phyloP scores from a whole-genome alignment of 2,888 invertebrate species.

The Sylvicola cinctus region DNA sequence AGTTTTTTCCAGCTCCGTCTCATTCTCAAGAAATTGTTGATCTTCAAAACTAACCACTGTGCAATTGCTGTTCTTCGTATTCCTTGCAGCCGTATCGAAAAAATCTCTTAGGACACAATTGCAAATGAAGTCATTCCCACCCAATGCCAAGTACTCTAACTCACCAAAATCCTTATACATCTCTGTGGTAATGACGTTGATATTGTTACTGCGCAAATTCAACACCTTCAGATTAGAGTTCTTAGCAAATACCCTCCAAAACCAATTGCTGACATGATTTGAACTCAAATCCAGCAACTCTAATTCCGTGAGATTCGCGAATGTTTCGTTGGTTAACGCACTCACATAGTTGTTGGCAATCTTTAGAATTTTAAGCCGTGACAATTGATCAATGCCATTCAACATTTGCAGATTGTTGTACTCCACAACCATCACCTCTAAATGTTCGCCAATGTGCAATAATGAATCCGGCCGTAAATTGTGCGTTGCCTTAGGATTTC shows the following conservation, averaged over 20 bases:
- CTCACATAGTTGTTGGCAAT: conserved; percentile 30
- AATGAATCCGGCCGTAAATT: conserved; percentile 19
- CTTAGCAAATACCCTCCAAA: conserved; percentile 19
- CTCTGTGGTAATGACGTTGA: conserved; percentile 31
- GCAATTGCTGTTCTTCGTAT: conserved; percentile 8
- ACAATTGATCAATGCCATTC: conserved; percentile 21
- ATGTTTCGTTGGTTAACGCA: conserved; percentile 15
- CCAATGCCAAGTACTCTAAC: conserved; percentile 28
- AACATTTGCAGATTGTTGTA: conserved; percentile 23
- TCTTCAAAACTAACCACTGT: not conserved
- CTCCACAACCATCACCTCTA: conserved; percentile 28
- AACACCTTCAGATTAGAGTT: conserved; percentile 26
- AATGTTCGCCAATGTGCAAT: conserved; percentile 22
- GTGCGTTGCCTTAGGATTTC: conserved; percentile 25
- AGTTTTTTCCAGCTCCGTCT: not conserved
- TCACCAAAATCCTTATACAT: conserved; percentile 33
- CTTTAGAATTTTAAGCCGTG: conserved; percentile 27
- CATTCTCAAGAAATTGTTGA: not conserved
- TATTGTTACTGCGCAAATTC: conserved; percentile 30
- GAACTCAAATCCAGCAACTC: conserved; percentile 29
- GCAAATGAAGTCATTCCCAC: conserved; percentile 37
- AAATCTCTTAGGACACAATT: conserved; percentile 33
- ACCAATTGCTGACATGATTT: conserved; percentile 36
- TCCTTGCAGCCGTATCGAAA: conserved; percentile 21
- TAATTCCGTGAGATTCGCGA: conserved; percentile 22